Percentiles rank a stretch among this genome's conserved stretches.
phyloP scores from a whole-genome alignment of 2,797 vertebrate species.

The Meda fulgida region DNA sequence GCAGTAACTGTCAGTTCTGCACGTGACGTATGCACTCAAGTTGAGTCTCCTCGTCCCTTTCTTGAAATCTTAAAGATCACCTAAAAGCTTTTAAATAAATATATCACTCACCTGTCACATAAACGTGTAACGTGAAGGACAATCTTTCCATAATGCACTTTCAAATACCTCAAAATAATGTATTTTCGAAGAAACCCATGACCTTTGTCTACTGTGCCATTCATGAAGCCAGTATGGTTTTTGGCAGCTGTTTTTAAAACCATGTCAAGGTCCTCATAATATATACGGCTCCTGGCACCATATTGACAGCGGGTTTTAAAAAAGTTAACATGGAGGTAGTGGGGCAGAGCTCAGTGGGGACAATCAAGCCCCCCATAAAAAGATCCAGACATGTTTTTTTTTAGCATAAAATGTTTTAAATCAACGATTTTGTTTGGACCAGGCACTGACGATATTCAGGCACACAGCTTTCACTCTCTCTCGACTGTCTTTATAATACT shows the following conservation, averaged over 20 bases:
- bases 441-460: constrained; percentile 69
- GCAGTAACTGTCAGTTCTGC: constrained; percentile 12
- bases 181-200: constrained; percentile 16
- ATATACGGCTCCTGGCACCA: constrained; percentile 2
- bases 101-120: constrained; percentile 24
- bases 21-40: background rate
- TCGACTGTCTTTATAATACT: constrained; percentile 38
- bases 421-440: constrained; percentile 62
- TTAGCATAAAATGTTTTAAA: constrained; percentile 51
- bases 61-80: constrained; percentile 29
- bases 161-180: constrained; percentile 26
- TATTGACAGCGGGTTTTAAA: constrained; percentile 1
- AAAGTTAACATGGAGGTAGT: constrained; percentile 45
- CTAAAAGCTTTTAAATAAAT: constrained; percentile 50
- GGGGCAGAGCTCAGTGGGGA: constrained; percentile 6
- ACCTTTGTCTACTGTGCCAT: constrained; percentile 22
- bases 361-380: constrained; percentile 25
- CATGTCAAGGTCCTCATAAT: constrained; percentile 10
- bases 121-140: background rate
- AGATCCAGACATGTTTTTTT: constrained; percentile 48
- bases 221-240: constrained; percentile 23
- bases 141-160: constrained; percentile 33
- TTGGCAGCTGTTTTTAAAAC: constrained; percentile 11
- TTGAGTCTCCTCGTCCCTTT: constrained; percentile 26
- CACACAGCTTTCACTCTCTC: constrained; percentile 14